Base-by-base conservation (phyloP, 2,888 invertebrate genomes). In the Caenorhabditis uteleia region DNA sequence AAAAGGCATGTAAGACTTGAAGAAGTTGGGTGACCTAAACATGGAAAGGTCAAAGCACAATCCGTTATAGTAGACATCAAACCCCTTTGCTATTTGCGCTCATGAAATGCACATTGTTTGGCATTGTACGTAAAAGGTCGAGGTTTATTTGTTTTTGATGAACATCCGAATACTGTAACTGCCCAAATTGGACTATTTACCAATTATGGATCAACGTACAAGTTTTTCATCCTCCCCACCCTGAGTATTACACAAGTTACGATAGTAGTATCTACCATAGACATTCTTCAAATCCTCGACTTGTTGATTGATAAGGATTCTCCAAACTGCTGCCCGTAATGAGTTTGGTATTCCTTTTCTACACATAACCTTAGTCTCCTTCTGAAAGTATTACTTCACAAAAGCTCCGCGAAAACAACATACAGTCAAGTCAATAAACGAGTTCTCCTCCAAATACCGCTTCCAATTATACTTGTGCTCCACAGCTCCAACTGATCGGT, bases 81-180 rank as follows among this genome's bases (percentile, higher is more conserved):
- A 87, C 87, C 71, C 87, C 87, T 77, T 86, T 86, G 40, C 85
- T 84, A 25, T 84, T 83, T 6, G 83, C 79, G 25, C 84, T 82
- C 58, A 84, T 83, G 71, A 87, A 87, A 70, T 86, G 86, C 34
- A 86, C 83, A 72, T 87, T 87, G 49, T 81, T 83, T 1, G 87
- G 87, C 86, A 87, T 86, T 1, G 87, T 87, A 51, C 87, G 74
- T 77, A 87, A 82, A 18, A 87, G 78, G 72, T 87, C 87, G 36
- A 87, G 79, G 26, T 84, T 84, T 45, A 87, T 86, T 80, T 87
- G 87, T 74, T 87, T 86, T 67, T 85, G 82, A 74, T 87, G 85
- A 18, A 82, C 80, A 8, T 83, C 80, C n/a, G 85, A 84, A 69
- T 83, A 76, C 86, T 87, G 74, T 33, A 78, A 75, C 40, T 56